phyloP scores from a whole-genome alignment of 2,113 vertebrate genomes.

The Diphyllodes magnificus region DNA sequence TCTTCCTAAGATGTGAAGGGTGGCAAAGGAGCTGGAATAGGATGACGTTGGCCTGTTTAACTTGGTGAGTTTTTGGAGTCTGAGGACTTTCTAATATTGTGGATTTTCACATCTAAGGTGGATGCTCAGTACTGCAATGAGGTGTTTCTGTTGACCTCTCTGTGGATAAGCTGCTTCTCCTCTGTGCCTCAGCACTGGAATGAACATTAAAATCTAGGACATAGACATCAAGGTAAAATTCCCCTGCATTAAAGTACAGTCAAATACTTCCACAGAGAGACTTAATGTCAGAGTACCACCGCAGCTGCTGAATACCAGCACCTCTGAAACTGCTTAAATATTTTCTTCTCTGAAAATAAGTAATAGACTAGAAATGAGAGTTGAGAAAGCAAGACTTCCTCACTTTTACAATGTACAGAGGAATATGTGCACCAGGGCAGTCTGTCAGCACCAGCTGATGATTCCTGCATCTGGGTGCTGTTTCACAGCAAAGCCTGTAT shows the following conservation, averaged over 20 bases:
- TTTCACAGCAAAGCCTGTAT: neutral
- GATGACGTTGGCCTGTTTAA: rapidly evolving
- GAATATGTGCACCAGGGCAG: neutral
- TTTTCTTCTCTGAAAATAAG: neutral
- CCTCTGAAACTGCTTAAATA: neutral
- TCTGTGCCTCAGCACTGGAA: neutral
- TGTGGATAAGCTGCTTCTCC: neutral
- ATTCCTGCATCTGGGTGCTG: neutral
- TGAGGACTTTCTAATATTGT: neutral
- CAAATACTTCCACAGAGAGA: neutral
- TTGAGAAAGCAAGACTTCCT: neutral
- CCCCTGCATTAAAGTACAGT: neutral
- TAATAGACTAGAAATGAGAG: neutral
- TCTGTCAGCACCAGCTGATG: neutral
- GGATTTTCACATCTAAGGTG: neutral
- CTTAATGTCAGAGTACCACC: neutral
- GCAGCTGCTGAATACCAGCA: neutral
- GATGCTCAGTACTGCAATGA: neutral
- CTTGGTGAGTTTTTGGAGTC: neutral
- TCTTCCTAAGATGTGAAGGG: neutral
- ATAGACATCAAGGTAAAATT: neutral
- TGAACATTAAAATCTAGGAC: neutral
- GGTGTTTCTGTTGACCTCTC: neutral
- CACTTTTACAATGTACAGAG: rapidly evolving
- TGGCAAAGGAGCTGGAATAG: neutral